Percentiles rank a stretch among this genome's conserved stretches.
Conservation (phyloP, 2,113 vertebrate species). For the Vicugna pacos region DNA sequence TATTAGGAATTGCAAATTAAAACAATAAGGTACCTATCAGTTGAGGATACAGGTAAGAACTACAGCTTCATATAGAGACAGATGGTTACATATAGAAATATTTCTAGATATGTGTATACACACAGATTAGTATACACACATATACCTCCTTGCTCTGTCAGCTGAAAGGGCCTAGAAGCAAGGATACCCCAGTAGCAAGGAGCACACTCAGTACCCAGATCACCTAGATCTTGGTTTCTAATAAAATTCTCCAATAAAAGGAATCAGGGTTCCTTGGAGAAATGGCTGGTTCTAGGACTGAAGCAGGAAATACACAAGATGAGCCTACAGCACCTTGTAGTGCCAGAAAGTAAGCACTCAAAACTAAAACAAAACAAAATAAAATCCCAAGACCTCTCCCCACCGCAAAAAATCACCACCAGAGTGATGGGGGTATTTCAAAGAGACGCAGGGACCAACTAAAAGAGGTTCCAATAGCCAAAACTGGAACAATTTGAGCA, state of each 20-base stretch:
- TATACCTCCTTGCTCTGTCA: neutral
- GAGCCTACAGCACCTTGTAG: neutral
- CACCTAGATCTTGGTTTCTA: slow-evolving; percentile 20
- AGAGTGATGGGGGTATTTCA: neutral
- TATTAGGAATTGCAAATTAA: slow-evolving; percentile 59
- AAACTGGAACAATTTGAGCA: slow-evolving; percentile 32
- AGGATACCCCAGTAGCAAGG: neutral
- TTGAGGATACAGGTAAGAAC: neutral
- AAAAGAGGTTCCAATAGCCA: neutral
- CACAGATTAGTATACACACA: neutral
- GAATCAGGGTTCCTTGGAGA: neutral
- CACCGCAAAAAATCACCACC: neutral
- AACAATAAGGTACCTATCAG: slow-evolving; percentile 4
- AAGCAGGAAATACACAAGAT: neutral
- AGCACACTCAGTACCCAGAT: neutral
- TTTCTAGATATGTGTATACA: neutral
- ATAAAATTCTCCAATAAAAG: slow-evolving; percentile 43
- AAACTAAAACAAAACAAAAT: neutral
- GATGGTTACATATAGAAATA: neutral
- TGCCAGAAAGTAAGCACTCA: slow-evolving; percentile 5
- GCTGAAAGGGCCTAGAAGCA: slow-evolving; percentile 17
- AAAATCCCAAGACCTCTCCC: neutral
- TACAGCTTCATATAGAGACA: neutral
- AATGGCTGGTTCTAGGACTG: slow-evolving; percentile 32
- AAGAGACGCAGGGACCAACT: neutral